Evolutionary conservation across 1,140 invertebrate species (phyloP).

Genomic region (Galleria mellonella): DNA sequence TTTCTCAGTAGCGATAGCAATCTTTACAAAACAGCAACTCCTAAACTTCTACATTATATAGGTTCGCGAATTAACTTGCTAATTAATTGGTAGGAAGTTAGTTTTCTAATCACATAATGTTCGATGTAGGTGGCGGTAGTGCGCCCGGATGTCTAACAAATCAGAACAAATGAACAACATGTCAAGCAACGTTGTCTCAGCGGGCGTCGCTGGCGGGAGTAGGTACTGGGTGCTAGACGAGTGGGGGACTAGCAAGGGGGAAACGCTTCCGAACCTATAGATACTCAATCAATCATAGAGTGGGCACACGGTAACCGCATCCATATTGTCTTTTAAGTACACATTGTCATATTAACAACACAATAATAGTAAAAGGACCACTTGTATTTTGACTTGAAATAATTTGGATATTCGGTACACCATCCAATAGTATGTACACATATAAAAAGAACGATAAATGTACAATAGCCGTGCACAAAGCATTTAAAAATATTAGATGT

Average conservation of each 20-base stretch:
- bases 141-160: conserved; percentile 30
- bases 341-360: too few species aligned
- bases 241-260: conserved; percentile 2
- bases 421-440: too few species aligned
- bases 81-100: conserved; percentile 2
- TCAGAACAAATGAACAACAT: conserved; percentile 42
- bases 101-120: conserved; percentile 25
- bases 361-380: too few species aligned
- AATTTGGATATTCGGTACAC: too few species aligned
- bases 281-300: conserved; percentile 35
- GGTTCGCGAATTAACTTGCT: too few species aligned
- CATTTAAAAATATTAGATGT: too few species aligned
- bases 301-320: conserved; percentile 20
- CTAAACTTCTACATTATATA: too few species aligned
- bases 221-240: neutral
- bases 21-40: too few species aligned
- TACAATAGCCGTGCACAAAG: too few species aligned
- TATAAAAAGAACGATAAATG: too few species aligned
- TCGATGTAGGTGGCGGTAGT: conserved; percentile 10
- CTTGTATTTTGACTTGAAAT: too few species aligned
- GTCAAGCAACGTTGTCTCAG: conserved; percentile 30
- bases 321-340: conserved; percentile 1
- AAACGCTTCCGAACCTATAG: conserved; percentile 7
- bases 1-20: too few species aligned
- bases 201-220: conserved; percentile 6